Percentiles rank a stretch among this genome's conserved stretches.
phyloP scores from a whole-genome alignment of 2,113 vertebrate genomes.

The Cochlearius cochlearius region DNA sequence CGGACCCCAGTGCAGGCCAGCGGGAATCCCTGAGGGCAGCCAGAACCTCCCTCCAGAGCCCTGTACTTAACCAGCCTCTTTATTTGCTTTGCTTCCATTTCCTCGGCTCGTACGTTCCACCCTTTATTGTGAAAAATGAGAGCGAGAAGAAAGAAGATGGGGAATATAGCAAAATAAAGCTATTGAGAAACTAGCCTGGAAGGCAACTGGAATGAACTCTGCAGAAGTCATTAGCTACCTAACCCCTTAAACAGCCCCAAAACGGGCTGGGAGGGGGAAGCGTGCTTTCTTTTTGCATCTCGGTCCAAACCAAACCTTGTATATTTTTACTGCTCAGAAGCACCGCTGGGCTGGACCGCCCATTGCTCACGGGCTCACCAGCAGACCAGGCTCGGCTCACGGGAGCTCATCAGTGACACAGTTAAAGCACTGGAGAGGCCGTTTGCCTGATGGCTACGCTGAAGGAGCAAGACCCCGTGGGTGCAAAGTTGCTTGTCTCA shows the following conservation, averaged over 20 bases:
- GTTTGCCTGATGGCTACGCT: accelerated
- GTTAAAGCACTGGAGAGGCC: background rate
- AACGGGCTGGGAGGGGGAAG: background rate
- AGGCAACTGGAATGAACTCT: background rate
- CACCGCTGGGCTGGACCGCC: background rate
- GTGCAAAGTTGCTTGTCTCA: background rate
- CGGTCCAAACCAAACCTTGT: background rate
- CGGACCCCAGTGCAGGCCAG: background rate
- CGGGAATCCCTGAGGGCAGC: background rate
- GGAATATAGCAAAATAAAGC: background rate
- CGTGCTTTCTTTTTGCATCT: background rate
- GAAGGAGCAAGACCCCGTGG: background rate
- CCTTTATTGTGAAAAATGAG: background rate
- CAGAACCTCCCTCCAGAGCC: background rate
- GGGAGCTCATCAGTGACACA: background rate
- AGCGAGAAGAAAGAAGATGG: background rate
- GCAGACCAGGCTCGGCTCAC: background rate
- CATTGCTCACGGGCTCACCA: accelerated
- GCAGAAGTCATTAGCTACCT: background rate
- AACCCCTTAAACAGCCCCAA: background rate
- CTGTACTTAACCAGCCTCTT: background rate
- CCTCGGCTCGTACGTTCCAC: background rate
- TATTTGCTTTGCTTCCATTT: background rate
- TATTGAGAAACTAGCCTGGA: background rate
- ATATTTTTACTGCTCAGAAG: background rate